Evolutionary conservation across 1,140 invertebrate species (phyloP).

Genomic region (Halictus rubicundus): DNA sequence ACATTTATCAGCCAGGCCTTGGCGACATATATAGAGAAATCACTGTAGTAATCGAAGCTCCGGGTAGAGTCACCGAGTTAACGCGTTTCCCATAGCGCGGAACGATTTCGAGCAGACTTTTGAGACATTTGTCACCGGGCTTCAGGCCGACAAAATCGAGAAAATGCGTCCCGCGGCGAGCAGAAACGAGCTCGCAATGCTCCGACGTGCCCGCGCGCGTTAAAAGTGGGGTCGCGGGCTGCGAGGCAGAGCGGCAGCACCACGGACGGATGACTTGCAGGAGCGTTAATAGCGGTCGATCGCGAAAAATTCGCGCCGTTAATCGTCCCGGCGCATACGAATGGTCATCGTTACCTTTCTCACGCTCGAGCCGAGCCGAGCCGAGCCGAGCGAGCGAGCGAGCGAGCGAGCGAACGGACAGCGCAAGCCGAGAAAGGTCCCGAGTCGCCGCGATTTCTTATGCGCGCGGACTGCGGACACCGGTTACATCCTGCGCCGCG

Average conservation of each 20-base stretch:
- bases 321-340: conserved; percentile 37
- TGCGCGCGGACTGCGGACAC: conserved; percentile 26
- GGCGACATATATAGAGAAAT: no score
- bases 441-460: conserved; percentile 60
- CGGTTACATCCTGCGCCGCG: conserved; percentile 56
- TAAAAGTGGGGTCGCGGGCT: not conserved
- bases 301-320: conserved; percentile 35
- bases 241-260: no score
- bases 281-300: conserved; percentile 36
- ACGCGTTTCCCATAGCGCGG: no score
- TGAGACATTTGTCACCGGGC: no score
- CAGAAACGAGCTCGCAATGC: not conserved
- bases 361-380: conserved; percentile 34
- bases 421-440: conserved; percentile 68
- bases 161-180: no score
- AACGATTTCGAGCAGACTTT: no score
- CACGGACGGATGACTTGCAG: conserved; percentile 26
- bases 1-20: no score
- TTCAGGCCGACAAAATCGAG: no score
- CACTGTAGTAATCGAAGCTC: no score
- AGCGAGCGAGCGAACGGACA: conserved; percentile 27
- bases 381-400: no score
- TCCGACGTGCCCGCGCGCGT: not conserved
- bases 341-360: conserved; percentile 61
- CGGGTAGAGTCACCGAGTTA: no score